phyloP scores from a whole-genome alignment of 2,888 invertebrate genomes.

The Erpobdella octoculata region DNA sequence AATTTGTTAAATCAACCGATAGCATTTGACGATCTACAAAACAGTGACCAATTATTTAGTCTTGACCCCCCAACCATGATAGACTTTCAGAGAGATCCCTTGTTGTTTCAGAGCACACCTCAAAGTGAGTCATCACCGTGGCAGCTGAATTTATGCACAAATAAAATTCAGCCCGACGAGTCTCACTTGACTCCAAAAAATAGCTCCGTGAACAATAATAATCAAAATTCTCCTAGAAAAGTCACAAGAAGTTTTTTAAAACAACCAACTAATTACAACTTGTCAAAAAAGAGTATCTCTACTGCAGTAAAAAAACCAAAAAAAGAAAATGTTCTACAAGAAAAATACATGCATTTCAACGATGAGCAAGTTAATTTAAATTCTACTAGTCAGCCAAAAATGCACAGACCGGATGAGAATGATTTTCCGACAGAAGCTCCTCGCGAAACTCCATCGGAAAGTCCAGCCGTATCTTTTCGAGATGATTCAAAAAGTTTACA shows the following conservation, averaged over 20 bases:
- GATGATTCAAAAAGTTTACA: neutral
- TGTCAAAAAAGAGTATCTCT: neutral
- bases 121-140: no score
- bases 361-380: neutral
- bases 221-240: neutral
- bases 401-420: neutral
- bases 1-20: neutral
- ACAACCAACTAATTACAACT: conserved; percentile 9
- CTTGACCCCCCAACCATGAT: conserved; percentile 1
- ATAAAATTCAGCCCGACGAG: no score
- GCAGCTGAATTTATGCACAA: no score
- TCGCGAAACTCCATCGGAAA: neutral
- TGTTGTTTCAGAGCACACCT: no score
- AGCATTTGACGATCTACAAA: neutral
- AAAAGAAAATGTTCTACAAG: neutral
- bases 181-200: no score
- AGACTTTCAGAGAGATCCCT: neutral
- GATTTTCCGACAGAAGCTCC: neutral
- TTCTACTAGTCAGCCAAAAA: neutral
- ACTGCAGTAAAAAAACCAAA: no score
- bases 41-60: neutral
- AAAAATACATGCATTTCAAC: neutral
- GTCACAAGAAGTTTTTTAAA: neutral
- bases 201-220: neutral
- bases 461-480: neutral